A percentile compares a stretch with the other conserved stretches of the same genome.
phyloP scores from a whole-genome alignment of 2,113 vertebrate genomes.

The Tauraco erythrolophus region DNA sequence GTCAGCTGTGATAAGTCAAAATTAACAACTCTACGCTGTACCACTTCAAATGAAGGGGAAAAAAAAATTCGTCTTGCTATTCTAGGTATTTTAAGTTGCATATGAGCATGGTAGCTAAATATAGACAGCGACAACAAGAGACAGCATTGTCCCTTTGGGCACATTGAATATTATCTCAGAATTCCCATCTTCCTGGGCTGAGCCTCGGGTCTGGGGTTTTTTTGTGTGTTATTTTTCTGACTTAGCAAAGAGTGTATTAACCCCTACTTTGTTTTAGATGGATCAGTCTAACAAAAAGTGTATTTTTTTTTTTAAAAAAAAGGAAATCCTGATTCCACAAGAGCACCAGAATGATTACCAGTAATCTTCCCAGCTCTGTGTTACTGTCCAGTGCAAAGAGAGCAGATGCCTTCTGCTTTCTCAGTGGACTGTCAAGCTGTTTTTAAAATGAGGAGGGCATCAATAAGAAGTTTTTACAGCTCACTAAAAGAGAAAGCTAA shows the following conservation, averaged over 20 bases:
- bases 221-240: neutral
- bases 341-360: neutral
- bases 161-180: conserved; percentile 45
- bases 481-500: neutral
- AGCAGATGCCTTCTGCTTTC: neutral
- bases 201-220: neutral
- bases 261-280: neutral
- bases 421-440: neutral
- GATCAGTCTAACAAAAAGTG: neutral
- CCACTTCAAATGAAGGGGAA: conserved; percentile 57
- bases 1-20: conserved; percentile 69
- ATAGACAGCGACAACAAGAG: conserved; percentile 62
- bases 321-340: neutral
- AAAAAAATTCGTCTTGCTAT: conserved; percentile 30
- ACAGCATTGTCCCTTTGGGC: conserved; percentile 48
- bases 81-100: conserved; percentile 65
- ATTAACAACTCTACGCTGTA: conserved; percentile 55
- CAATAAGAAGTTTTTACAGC: neutral
- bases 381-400: neutral
- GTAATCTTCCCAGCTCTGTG: neutral
- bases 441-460: neutral
- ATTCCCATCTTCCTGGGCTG: conserved; percentile 62
- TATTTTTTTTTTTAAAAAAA: neutral
- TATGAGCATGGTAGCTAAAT: conserved; percentile 50
- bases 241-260: conserved; percentile 21